A percentile compares a stretch with the other conserved stretches of the same genome.
These are phyloP conservation scores for Coreius guichenoti DNA, from an alignment of 2,797 vertebrate species.

Conservation along the genomic window DNA sequence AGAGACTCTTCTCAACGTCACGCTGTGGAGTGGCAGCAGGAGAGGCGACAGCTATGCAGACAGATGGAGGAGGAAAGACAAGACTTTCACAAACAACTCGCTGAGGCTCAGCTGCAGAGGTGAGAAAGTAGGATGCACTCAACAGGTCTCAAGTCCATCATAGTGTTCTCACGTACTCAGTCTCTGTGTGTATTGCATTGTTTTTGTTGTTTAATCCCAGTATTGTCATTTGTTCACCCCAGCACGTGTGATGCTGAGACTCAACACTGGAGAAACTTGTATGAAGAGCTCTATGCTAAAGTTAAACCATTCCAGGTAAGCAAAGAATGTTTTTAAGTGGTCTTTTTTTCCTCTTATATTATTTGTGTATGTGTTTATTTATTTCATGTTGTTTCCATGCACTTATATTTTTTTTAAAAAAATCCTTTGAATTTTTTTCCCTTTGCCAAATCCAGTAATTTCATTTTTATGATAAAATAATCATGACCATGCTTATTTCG, in stretches of 20 bases:
- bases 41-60: constrained; percentile 47
- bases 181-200: no score
- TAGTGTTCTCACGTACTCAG: neutral
- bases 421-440: no score
- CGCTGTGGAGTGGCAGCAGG: constrained; percentile 56
- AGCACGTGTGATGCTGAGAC: constrained; percentile 65
- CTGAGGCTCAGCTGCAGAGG: constrained; percentile 76
- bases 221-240: neutral
- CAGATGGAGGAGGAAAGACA: constrained; percentile 64
- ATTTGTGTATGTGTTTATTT: no score
- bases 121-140: constrained; percentile 64
- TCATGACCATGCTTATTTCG: no score
- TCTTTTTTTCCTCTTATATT: neutral
- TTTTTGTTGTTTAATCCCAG: neutral
- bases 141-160: neutral
- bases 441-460: no score
- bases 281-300: constrained; percentile 83
- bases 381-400: no score
- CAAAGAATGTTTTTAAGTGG: neutral
- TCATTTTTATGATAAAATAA: no score
- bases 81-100: constrained; percentile 73
- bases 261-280: constrained; percentile 79
- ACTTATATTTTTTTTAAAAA: no score
- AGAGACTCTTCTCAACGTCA: constrained; percentile 54
- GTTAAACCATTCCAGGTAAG: constrained; percentile 86